Conservation (phyloP, 2,113 vertebrate genomes). For the Saccopteryx bilineata region DNA sequence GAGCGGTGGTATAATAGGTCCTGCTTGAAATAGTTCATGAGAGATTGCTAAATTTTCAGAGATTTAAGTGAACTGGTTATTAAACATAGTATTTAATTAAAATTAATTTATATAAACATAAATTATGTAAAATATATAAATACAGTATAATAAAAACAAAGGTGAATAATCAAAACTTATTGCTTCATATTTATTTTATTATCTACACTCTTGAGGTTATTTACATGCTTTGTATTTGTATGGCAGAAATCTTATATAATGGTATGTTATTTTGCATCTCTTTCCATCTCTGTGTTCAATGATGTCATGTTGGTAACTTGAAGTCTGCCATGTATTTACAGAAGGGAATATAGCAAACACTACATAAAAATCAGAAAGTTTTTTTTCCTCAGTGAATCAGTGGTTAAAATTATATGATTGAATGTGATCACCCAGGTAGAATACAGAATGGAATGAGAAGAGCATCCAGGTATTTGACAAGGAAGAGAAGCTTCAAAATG, state of each 20-base stretch:
- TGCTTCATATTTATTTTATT: slow-evolving; percentile 17
- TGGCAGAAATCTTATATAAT: neutral
- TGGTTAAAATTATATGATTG: slow-evolving; percentile 43
- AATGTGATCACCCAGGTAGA: neutral
- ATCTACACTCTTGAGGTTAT: neutral
- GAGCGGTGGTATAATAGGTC: neutral
- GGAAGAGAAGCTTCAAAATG: slow-evolving; percentile 39
- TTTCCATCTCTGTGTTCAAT: neutral
- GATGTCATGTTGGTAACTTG: neutral
- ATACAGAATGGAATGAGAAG: neutral
- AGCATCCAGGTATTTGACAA: neutral
- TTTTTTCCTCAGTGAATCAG: neutral
- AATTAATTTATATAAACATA: neutral
- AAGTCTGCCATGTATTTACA: slow-evolving; percentile 40
- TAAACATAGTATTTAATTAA: neutral
- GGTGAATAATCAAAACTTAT: neutral
- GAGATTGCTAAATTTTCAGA: neutral
- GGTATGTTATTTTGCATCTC: neutral
- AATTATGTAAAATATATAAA: neutral
- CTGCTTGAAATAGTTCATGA: neutral
- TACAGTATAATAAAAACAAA: slow-evolving; percentile 2
- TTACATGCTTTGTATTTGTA: neutral
- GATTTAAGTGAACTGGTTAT: neutral
- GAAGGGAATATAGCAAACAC: neutral
- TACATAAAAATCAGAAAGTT: neutral